phyloP scores from a whole-genome alignment of 2,797 vertebrate species.

The Buceros bicornis region DNA sequence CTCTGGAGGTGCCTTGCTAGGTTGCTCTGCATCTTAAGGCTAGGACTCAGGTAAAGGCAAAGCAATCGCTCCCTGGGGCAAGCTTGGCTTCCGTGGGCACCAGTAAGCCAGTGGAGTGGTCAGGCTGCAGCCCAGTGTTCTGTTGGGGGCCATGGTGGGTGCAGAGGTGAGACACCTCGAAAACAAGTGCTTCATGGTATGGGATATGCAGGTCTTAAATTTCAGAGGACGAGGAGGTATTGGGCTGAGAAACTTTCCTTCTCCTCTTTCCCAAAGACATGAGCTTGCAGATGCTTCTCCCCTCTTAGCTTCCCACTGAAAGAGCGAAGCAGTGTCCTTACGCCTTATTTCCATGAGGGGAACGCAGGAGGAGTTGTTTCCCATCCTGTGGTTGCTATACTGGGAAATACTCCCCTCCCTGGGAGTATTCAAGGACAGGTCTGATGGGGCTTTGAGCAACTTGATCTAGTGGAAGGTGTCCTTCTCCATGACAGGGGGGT shows the following conservation, averaged over 20 bases:
- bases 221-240: not conserved
- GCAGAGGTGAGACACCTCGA: accelerated
- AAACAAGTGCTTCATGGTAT: not conserved
- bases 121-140: not conserved
- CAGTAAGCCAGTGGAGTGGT: not conserved
- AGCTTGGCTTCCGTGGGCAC: not conserved
- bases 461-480: too few relatives aligned
- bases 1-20: not conserved
- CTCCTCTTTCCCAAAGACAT: not conserved
- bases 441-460: too few relatives aligned
- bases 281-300: not conserved
- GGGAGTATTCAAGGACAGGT: too few relatives aligned
- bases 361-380: not conserved
- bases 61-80: not conserved
- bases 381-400: not conserved
- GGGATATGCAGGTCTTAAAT: not conserved
- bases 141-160: not conserved
- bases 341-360: accelerated
- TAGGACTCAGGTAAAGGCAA: not conserved
- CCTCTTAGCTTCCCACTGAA: accelerated
- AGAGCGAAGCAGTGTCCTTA: accelerated
- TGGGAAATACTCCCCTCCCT: not conserved
- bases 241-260: not conserved
- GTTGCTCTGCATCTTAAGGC: not conserved
- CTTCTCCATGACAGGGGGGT: too few relatives aligned